Percentiles rank a stretch among this genome's conserved stretches.
Evolutionary conservation across 2,113 vertebrate species (phyloP).

Genomic region (Perognathus longimembris): DNA sequence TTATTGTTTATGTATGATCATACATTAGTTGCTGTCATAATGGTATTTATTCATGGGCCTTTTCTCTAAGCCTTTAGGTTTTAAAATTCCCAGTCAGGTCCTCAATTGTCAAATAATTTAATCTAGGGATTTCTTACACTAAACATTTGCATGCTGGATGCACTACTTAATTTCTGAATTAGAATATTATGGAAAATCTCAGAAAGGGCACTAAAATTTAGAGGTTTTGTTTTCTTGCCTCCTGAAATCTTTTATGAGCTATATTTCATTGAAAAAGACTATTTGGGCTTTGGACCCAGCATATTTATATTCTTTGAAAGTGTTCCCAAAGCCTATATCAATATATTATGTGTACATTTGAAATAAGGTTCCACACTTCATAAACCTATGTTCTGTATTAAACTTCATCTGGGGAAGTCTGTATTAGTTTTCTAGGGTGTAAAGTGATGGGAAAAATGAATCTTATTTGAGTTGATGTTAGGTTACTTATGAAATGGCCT

Average conservation of each 20-base stretch:
- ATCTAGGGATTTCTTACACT: conserved; percentile 53
- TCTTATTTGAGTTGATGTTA: conserved; percentile 85
- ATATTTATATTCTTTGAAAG: conserved; percentile 62
- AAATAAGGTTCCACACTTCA: conserved; percentile 77
- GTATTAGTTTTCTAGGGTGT: conserved; percentile 78
- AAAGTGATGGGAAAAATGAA: conserved; percentile 83
- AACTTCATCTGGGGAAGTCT: conserved; percentile 80
- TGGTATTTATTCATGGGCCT: neutral
- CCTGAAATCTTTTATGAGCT: conserved; percentile 52
- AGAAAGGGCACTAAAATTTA: conserved; percentile 64
- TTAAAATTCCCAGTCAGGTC: conserved; percentile 58
- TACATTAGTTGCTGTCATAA: neutral
- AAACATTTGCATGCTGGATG: neutral
- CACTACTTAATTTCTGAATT: conserved; percentile 57
- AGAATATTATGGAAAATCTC: conserved; percentile 66
- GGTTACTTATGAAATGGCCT: conserved; percentile 82
- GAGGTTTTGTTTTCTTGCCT: neutral
- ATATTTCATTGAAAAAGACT: conserved; percentile 62
- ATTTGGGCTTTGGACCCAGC: conserved; percentile 52
- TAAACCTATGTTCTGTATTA: conserved; percentile 79
- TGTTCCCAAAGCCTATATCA: conserved; percentile 65
- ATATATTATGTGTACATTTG: conserved; percentile 67
- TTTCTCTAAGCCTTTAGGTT: neutral
- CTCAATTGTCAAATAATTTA: conserved; percentile 57
- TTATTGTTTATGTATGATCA: neutral